These are phyloP conservation scores for Ooceraea biroi DNA, from an alignment of 1,140 invertebrate genomes.

Conservation along the genomic window DNA sequence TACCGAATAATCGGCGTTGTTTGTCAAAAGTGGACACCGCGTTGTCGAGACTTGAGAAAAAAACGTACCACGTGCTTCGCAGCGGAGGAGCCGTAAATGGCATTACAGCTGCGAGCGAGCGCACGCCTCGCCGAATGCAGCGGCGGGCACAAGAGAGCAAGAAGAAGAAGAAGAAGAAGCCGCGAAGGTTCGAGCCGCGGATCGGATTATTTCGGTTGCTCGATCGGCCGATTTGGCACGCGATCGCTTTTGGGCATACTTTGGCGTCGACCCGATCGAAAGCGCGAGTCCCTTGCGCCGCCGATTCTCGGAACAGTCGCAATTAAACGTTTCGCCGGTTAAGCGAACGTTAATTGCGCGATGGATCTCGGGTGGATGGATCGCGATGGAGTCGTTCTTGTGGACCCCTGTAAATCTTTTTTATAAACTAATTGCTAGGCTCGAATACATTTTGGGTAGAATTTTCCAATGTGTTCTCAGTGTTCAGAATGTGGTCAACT, in stretches of 20 bases:
- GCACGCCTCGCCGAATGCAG: neutral
- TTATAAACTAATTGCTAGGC: too few species aligned
- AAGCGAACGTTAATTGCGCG: conserved; percentile 40
- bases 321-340: conserved; percentile 30
- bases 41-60: conserved; percentile 43
- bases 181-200: conserved; percentile 30
- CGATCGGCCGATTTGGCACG: conserved; percentile 1
- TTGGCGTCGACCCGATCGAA: conserved; percentile 22
- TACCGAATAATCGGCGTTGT: conserved; percentile 59
- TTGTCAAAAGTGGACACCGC: conserved; percentile 65
- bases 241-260: conserved; percentile 49
- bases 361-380: neutral
- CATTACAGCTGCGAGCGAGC: conserved; percentile 54
- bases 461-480: too few species aligned
- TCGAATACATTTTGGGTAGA: too few species aligned
- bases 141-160: neutral
- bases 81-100: conserved; percentile 51
- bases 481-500: neutral
- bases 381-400: neutral
- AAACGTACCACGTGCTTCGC: conserved; percentile 18
- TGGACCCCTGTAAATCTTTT: too few species aligned
- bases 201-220: conserved; percentile 51
- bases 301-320: conserved; percentile 28
- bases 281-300: conserved; percentile 30
- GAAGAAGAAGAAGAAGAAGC: conserved; percentile 31